These are phyloP conservation scores for Drosophila nikananu DNA, from an alignment of 1,140 invertebrate species.

Conservation along the genomic window DNA sequence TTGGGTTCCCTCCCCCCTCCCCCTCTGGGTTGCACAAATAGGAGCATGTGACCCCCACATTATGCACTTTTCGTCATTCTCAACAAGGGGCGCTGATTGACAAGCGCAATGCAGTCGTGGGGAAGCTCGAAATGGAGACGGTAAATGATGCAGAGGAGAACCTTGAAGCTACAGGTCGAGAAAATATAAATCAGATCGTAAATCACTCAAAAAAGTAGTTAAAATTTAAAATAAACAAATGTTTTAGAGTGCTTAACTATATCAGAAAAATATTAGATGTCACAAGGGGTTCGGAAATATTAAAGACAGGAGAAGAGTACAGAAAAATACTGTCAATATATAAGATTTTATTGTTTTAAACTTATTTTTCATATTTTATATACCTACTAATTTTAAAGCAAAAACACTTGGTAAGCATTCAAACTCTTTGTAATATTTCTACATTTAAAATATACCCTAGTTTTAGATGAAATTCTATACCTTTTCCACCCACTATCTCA, in stretches of 20 bases:
- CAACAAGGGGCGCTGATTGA: slow-evolving; percentile 77
- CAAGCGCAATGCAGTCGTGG: slow-evolving; percentile 47
- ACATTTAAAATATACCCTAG: too few species aligned
- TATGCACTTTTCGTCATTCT: slow-evolving; percentile 67
- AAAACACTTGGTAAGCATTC: too few species aligned
- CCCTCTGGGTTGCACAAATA: background rate
- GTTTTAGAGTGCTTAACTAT: too few species aligned
- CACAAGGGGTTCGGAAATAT: too few species aligned
- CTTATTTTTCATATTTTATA: too few species aligned
- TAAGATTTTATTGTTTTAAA: too few species aligned
- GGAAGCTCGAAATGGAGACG: slow-evolving; percentile 45
- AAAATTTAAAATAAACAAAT: too few species aligned
- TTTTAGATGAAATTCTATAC: background rate
- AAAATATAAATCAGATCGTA: slow-evolving; percentile 14
- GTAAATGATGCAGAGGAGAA: slow-evolving; percentile 14
- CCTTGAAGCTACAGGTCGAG: slow-evolving; percentile 12
- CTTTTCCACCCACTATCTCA: background rate
- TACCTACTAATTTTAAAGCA: too few species aligned
- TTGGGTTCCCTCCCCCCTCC: background rate
- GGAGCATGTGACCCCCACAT: slow-evolving; percentile 35
- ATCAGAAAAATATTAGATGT: too few species aligned
- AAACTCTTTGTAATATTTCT: too few species aligned
- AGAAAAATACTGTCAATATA: too few species aligned
- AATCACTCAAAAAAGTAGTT: background rate
- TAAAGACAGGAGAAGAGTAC: too few species aligned